Percentiles rank a stretch among this genome's conserved stretches.
Conservation (phyloP, 2,888 invertebrate genomes). For the Oscheius myriophilus region DNA sequence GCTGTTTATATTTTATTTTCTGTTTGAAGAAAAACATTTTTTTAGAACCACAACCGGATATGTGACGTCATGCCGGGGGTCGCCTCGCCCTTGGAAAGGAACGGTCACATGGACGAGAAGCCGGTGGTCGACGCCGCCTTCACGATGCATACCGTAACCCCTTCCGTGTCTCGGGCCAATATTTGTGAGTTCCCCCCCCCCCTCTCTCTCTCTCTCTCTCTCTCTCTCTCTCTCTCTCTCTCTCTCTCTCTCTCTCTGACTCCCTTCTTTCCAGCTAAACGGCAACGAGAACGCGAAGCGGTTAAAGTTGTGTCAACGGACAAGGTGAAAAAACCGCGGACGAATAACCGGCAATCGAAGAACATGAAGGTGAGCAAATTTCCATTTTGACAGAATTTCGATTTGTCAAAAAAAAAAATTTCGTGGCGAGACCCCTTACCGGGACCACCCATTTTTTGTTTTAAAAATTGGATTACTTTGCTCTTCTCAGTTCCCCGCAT, state of each 20-base stretch:
- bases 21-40: background rate
- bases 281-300: conserved; percentile 18
- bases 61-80: background rate
- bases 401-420: too few relatives aligned
- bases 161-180: conserved; percentile 8
- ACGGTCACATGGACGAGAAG: conserved; percentile 23
- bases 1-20: too few relatives aligned
- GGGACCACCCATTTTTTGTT: too few relatives aligned
- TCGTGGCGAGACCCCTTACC: too few relatives aligned
- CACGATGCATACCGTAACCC: conserved; percentile 14
- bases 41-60: conserved; percentile 40
- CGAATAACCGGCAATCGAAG: conserved; percentile 15
- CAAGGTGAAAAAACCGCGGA: conserved; percentile 35
- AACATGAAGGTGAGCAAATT: conserved; percentile 25
- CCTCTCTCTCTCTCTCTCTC: background rate
- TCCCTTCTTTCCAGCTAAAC: conserved; percentile 10
- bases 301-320: conserved; percentile 19
- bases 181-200: background rate
- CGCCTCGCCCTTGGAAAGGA: conserved; percentile 10
- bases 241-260: background rate
- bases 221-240: background rate
- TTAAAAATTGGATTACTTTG: too few relatives aligned
- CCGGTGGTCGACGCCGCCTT: conserved; percentile 13
- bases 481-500: conserved; percentile 1
- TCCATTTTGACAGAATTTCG: too few relatives aligned